These are phyloP conservation scores for Eilema caniola DNA, from an alignment of 2,888 invertebrate species.

Conservation along the genomic window DNA sequence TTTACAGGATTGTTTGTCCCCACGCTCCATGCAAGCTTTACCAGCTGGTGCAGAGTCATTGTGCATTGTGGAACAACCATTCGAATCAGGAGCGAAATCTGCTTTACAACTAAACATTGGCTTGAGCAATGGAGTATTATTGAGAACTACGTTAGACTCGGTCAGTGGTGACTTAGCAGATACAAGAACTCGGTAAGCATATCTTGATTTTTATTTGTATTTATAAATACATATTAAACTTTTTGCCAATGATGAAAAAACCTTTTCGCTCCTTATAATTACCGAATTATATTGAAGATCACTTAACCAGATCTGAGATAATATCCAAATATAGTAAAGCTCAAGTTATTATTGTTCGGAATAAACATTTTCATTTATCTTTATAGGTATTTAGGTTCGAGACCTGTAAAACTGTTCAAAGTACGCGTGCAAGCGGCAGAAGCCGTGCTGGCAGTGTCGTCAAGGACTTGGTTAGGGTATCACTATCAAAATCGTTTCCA, in stretches of 20 bases:
- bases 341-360: not conserved
- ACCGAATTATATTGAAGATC: slow-evolving; percentile 87
- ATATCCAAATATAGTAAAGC: not conserved
- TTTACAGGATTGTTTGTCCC: slow-evolving; percentile 95
- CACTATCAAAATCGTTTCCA: slow-evolving; percentile 99
- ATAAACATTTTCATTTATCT: not conserved
- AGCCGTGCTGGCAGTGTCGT: slow-evolving; percentile 99
- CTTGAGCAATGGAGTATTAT: slow-evolving; percentile 97
- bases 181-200: slow-evolving; percentile 93
- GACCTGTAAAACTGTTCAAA: slow-evolving; percentile 98
- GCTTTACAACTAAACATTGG: slow-evolving; percentile 98
- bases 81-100: slow-evolving; percentile 89
- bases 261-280: slow-evolving; percentile 87
- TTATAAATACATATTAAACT: not conserved
- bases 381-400: slow-evolving; percentile 94
- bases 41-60: slow-evolving; percentile 98
- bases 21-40: slow-evolving; percentile 98
- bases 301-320: slow-evolving; percentile 83
- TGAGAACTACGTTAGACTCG: slow-evolving; percentile 97
- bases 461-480: slow-evolving; percentile 99
- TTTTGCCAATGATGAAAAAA: slow-evolving; percentile 75
- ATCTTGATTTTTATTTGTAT: not conserved
- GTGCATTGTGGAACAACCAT: slow-evolving; percentile 96
- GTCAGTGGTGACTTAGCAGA: slow-evolving; percentile 99
- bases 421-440: slow-evolving; percentile 98